Percentiles rank a stretch among this genome's conserved stretches.
These are phyloP conservation scores for Aphelenchoides bicaudatus DNA, from an alignment of 2,888 invertebrate species.

Conservation along the genomic window DNA sequence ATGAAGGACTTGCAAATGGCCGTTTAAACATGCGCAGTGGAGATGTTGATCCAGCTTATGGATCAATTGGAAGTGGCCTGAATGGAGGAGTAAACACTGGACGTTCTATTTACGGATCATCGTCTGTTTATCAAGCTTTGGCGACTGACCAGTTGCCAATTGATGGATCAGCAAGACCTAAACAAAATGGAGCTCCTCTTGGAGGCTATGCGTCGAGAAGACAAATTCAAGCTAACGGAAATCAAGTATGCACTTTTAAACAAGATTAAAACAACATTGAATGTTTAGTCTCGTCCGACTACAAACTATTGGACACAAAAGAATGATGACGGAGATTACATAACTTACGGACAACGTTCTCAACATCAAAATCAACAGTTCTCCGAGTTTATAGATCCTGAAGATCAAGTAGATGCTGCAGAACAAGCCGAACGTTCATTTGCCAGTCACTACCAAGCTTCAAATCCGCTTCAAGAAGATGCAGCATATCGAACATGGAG, in stretches of 20 bases:
- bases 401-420: slow-evolving; percentile 16
- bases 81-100: slow-evolving; percentile 3
- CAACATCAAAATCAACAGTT: too few relatives aligned
- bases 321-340: slow-evolving; percentile 2
- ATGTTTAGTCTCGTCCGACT: not conserved
- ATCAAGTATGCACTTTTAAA: too few relatives aligned
- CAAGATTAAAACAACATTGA: slow-evolving; percentile 11
- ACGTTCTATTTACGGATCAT: slow-evolving; percentile 13
- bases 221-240: too few relatives aligned
- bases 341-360: not conserved
- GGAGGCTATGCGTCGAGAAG: slow-evolving; percentile 15
- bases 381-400: not conserved
- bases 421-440: slow-evolving; percentile 25
- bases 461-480: slow-evolving; percentile 36
- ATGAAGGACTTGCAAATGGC: not conserved
- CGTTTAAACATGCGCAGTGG: not conserved
- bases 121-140: slow-evolving; percentile 47
- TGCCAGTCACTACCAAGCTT: slow-evolving; percentile 33
- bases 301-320: not conserved
- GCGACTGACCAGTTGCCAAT: slow-evolving; percentile 40
- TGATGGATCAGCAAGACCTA: not conserved
- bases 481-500: slow-evolving; percentile 37
- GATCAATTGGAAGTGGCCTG: slow-evolving; percentile 29
- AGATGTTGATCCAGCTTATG: slow-evolving; percentile 18
- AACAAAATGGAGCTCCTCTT: not conserved